Percentiles rank a stretch among this genome's conserved stretches.
Evolutionary conservation across 2,113 vertebrate species (phyloP).

Genomic region (Ammodytes marinus): DNA sequence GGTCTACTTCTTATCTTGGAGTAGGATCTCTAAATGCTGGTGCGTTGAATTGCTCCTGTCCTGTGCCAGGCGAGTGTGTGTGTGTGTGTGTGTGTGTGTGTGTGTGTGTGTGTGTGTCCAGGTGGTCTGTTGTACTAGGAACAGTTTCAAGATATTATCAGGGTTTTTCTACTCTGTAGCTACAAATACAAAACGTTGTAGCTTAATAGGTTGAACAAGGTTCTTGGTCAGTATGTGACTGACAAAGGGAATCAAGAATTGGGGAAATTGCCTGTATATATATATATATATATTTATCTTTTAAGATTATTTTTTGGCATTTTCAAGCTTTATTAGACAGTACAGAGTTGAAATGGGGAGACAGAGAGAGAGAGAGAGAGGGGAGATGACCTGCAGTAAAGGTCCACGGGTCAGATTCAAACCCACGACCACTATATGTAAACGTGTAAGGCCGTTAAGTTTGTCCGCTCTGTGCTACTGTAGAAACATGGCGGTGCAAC

Average conservation of each 20-base stretch:
- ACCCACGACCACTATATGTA: too few relatives aligned
- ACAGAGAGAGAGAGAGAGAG: too few relatives aligned
- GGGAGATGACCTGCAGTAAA: too few relatives aligned
- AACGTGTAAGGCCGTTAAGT: too few relatives aligned
- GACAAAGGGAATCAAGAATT: neutral
- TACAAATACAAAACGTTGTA: neutral
- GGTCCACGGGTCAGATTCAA: too few relatives aligned
- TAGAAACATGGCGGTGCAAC: too few relatives aligned
- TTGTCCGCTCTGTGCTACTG: too few relatives aligned
- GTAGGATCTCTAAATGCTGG: constrained; percentile 4
- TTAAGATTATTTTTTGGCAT: neutral
- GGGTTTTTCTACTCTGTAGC: neutral
- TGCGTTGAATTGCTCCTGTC: constrained; percentile 19
- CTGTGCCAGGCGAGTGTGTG: neutral
- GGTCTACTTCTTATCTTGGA: constrained; percentile 32
- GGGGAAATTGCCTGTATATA: neutral
- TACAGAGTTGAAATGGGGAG: too few relatives aligned
- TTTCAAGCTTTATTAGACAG: too few relatives aligned
- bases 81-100: too few relatives aligned
- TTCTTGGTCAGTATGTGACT: neutral
- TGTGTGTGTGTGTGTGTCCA: too few relatives aligned
- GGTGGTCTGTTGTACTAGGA: neutral
- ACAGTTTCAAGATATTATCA: constrained; percentile 20
- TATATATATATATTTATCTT: neutral
- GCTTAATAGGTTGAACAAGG: neutral